Conservation (phyloP, 2,113 vertebrate genomes). For the Butastur rufipennis region DNA sequence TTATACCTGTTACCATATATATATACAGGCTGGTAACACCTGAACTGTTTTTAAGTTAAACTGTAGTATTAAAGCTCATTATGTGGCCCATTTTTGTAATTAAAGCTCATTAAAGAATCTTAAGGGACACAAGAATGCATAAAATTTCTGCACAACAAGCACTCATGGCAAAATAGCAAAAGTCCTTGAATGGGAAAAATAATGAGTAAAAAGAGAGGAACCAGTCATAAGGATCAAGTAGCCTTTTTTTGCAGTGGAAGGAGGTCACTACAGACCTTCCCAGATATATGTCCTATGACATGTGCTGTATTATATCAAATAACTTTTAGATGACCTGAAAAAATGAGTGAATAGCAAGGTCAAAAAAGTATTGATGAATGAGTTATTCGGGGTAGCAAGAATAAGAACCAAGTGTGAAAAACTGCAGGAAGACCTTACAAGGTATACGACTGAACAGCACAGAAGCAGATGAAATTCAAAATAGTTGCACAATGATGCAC, state of each 20-base stretch:
- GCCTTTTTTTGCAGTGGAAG: neutral
- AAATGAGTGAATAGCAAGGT: neutral
- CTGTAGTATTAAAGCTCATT: neutral
- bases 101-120: neutral
- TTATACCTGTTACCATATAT: neutral
- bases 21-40: neutral
- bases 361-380: neutral
- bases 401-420: neutral
- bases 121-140: neutral
- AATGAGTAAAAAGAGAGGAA: neutral
- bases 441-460: neutral
- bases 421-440: neutral
- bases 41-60: neutral
- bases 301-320: neutral
- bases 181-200: neutral
- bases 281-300: neutral
- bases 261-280: rapidly evolving
- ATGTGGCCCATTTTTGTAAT: neutral
- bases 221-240: neutral
- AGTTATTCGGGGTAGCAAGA: neutral
- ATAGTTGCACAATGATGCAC: neutral
- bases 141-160: neutral
- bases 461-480: neutral
- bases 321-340: neutral
- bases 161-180: neutral